Evolutionary conservation across 1,140 invertebrate genomes (phyloP), one percentile per base, ranked within the genome.

Genomic region (Leguminivora glycinivorella): DNA sequence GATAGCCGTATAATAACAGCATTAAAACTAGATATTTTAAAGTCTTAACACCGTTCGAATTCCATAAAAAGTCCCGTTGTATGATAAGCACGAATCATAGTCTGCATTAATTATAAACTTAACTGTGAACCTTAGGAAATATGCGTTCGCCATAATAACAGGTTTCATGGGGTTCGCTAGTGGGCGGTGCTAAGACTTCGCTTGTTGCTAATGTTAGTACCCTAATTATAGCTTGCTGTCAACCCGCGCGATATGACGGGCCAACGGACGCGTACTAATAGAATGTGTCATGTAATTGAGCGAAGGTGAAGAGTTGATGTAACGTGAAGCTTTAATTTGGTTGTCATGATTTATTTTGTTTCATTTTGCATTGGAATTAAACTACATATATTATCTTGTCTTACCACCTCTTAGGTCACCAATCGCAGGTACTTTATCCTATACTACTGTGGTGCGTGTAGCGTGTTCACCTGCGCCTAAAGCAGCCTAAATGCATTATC

Each of bases 161-260:
- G 58, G 58, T 63, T 29, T 58, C 25, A 26, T 29, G 26, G 25
- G 58, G 58, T 29, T 63, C 25, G 58, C 47, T 9, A 22, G 47
- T 63, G 58, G 58, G 58, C 58, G 58, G 25, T 29, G 58, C 58
- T 17, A 17, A 63, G 25, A 29, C 25, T 17, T 63, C 29, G 24
- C 58, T 63, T 63, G 58, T 29, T 63, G 47, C 47, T 52, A 52
- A 52, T 52, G 19, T 19, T 52, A 52, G 31, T 63, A 31, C 7
- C 26, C 58, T 63, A 63, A 63, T 63, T 63, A 63, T 29, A 63
- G 58, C 25, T 29, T 29, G 26, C 58, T 29, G 58, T 63, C 58
- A 63, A 52, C 24, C 26, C 26, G 12, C 24, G 24, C 10, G 24
- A 58, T 29, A 63, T 63, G 58, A 63, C 58, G 31, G 26, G 58